These are phyloP conservation scores for Intellagama lesueurii DNA, from an alignment of 2,797 vertebrate species.

Conservation along the genomic window DNA sequence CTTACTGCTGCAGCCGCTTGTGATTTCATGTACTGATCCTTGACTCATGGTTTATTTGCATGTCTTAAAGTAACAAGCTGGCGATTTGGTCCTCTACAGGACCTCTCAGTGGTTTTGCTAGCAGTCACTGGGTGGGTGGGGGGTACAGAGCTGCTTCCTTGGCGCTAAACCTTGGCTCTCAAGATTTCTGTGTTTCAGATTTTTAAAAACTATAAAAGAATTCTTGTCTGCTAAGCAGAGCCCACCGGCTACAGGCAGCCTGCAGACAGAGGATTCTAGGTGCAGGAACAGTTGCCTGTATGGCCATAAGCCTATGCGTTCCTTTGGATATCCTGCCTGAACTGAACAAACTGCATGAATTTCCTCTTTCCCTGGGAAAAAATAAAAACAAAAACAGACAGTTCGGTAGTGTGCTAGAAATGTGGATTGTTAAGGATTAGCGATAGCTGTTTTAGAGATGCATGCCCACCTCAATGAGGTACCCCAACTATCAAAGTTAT, in stretches of 20 bases:
- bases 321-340: not conserved
- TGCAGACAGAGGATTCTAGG: not conserved
- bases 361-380: too few species aligned
- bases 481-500: not conserved
- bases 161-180: not conserved
- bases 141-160: constrained; percentile 13
- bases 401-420: not conserved
- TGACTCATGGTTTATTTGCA: constrained; percentile 45
- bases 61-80: constrained; percentile 15
- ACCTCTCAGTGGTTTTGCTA: constrained; percentile 6
- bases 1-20: constrained; percentile 34
- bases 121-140: not conserved
- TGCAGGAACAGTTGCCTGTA: not conserved
- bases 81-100: constrained; percentile 31
- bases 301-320: not conserved
- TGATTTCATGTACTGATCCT: constrained; percentile 36
- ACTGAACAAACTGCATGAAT: not conserved
- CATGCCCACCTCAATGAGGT: not conserved
- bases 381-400: too few species aligned
- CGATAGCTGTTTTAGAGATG: not conserved
- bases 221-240: not conserved
- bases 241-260: not conserved
- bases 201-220: not conserved
- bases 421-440: not conserved
- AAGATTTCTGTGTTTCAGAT: not conserved